Evolutionary conservation across 1,140 invertebrate genomes (phyloP), one percentile per base, ranked within the genome.

Genomic region (Anoplolepis gracilipes): DNA sequence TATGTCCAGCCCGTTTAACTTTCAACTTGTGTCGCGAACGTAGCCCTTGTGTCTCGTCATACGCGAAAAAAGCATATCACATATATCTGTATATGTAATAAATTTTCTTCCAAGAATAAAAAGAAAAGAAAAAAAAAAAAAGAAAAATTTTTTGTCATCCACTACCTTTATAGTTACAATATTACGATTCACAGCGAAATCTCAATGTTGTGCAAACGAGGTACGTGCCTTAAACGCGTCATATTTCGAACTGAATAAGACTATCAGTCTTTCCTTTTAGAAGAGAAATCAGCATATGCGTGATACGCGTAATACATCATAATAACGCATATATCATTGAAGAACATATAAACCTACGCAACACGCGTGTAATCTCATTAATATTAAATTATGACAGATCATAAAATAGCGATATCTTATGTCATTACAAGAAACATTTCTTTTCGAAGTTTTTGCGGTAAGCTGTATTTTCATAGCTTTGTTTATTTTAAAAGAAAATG

Each of bases 261-360:
- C 33, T 85, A 88, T 90, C 90, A 90, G 89, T 90, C 89, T 88
- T 90, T 84, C 49, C 22, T 57, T 87, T 88, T 77, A 88, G 57
- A 85, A 87, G 64, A 87, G 36, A 87, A 86, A 76, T 69, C 77
- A 89, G 84, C 61, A 75, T 42, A 30, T 33, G 28, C 79, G 39
- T n/a, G 10, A 76, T 59, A 70, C 11, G 62, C 87, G 62, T 57
- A 62, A 67, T 87, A 84, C 42, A 67, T 78, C n/a, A 19, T 70
- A 67, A 85, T 81, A 84, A 90, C 57, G 79, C 64, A 61, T 87
- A 88, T 70, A 78, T 81, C 73, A 57, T 78, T 82, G 61, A 75
- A 78, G 77, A 90, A 88, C 61, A 59, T 59, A 82, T 36, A 82
- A 72, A 82, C 57, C 79, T 72, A 75, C 78, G 25, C 82, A 84